A percentile compares a stretch with the other conserved stretches of the same genome.
Conservation (phyloP, 2,113 vertebrate genomes). For the Podarcis muralis region DNA sequence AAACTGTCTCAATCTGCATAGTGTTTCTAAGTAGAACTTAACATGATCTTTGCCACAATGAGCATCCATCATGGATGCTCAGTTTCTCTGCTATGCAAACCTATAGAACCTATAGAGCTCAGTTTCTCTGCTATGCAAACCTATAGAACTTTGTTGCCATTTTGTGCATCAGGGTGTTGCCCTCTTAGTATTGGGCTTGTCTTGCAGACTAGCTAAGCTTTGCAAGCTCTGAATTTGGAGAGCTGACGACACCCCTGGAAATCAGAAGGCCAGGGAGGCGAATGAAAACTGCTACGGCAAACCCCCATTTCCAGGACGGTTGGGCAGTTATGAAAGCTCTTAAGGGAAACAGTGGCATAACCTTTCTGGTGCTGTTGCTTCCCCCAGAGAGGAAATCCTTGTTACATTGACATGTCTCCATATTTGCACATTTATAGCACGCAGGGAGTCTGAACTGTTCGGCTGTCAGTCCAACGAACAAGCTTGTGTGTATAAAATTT, state of each 20-base stretch:
- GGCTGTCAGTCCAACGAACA: constrained; percentile 4
- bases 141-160: not conserved
- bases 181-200: not conserved
- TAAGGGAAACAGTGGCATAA: not conserved
- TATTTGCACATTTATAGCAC: not conserved
- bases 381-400: not conserved
- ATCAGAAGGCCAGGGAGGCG: not conserved
- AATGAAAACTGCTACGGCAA: not conserved
- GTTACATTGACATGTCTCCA: not conserved
- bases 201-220: not conserved
- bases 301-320: not conserved
- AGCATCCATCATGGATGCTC: constrained; percentile 2
- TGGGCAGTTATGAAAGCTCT: not conserved
- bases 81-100: not conserved
- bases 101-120: no score
- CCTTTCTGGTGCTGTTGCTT: not conserved
- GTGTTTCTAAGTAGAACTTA: not conserved
- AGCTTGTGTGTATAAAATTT: constrained; percentile 23
- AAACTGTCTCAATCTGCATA: not conserved
- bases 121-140: not conserved
- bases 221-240: not conserved
- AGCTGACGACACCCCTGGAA: not conserved
- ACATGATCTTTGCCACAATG: not conserved
- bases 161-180: not conserved
- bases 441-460: not conserved